Base-by-base conservation (phyloP, 2,888 invertebrate genomes). In the Siphlonurus alternatus region DNA sequence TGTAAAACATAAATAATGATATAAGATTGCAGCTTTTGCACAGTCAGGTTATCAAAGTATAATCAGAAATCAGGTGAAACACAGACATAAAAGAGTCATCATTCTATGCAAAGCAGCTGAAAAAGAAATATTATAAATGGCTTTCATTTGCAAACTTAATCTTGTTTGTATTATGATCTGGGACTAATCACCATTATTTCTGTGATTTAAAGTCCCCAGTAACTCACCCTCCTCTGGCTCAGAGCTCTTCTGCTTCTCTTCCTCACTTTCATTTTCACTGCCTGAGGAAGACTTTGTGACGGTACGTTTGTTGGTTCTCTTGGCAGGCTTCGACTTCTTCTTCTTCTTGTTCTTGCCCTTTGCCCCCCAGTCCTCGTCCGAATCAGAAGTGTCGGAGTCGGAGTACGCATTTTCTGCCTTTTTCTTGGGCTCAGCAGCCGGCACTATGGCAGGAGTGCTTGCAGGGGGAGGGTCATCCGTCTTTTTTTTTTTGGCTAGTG, bases 171-270 rank as follows among this genome's bases (percentile, higher is more conserved):
- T n/a, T n/a, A n/a, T n/a, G n/a, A n/a, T n/a, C n/a, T n/a, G n/a
- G n/a, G n/a, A n/a, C n/a, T n/a, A n/a, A n/a, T n/a, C n/a, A n/a
- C n/a, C n/a, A n/a, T n/a, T n/a, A n/a, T n/a, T n/a, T n/a, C n/a
- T n/a, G n/a, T n/a, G n/a, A n/a, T n/a, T n/a, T n/a, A n/a, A n/a
- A n/a, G n/a, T n/a, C n/a, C n/a, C n/a, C n/a, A n/a, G n/a, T n/a
- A n/a, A n/a, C n/a, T n/a, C n/a, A 83, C 87, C 91, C 81, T 92
- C 92, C 75, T 92, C 91, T 0, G 88, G 87, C 71, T 92, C 91
- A 63, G 88, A 88, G 67, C 80, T 81, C 5, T 78, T 77, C 56
- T 59, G 61, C 23, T 64, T 59, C 20, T 69, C 69, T 71, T 73
- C 67, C 71, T 76, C 69, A 64, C 74, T 75, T 65, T 76, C 76